Evolutionary conservation across 1,140 invertebrate species (phyloP), one percentile per base, ranked within the genome.

Genomic region (Trichomalopsis sarcophagae): DNA sequence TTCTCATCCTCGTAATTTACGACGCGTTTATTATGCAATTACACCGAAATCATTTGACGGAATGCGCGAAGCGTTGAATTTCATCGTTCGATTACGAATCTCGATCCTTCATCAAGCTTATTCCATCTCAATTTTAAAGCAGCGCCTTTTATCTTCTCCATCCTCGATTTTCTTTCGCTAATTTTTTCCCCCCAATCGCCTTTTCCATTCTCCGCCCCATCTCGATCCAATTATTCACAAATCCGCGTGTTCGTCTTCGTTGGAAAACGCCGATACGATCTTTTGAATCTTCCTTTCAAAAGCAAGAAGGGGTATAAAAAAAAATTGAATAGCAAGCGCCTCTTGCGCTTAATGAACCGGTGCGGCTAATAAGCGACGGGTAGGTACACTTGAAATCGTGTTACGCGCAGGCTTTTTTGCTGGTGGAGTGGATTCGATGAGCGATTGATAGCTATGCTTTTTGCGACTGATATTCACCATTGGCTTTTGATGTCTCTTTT

Each of bases 271-370:
- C 17, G 2, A 33, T 33, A 0, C 71, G 23, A 21, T 11, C 17
- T 33, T 33, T 74, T 36, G 13, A 74, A 74, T 74, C 73, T 14
- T 36, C 73, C 17, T 74, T 76, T 50, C 74, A 44, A n/a, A 44
- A n/a, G 74, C 73, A 3, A 21, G 73, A 11, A 36, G 73, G 21
- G 23, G 13, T 33, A 71, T 13, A 62, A 71, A 33, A 27, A 62
- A 62, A 71, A 33, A 71, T 7, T 30, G 69, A 33, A 33, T 30
- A 33, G 69, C 23, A 33, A 17, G 69, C 69, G 30, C 21, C 55
- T 62, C 55, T 21, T 62, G 17, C 44, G 74, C 74, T 76, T 50
- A 76, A 76, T 76, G 21, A 76, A 76, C 44, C n/a, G 74, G 14
- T 27, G 17, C n/a, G n/a, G 30, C 30, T 76, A 76, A 76, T 76